Percentiles rank a stretch among this genome's conserved stretches.
Conservation (phyloP, 1,140 invertebrate species). For the Holcopasites calliopsidis region DNA sequence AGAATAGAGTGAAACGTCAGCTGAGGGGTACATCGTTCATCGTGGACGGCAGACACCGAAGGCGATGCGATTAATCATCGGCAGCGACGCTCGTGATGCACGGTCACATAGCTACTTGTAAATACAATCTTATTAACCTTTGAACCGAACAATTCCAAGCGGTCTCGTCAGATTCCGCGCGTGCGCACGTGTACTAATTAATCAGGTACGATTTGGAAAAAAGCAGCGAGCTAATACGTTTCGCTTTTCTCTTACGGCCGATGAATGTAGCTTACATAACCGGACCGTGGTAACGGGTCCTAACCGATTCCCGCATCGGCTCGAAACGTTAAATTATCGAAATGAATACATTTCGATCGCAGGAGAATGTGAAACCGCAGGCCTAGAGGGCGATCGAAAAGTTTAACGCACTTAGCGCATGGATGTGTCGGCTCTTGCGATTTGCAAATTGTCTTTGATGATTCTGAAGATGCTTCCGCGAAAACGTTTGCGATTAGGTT, state of each 20-base stretch:
- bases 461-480: too few relatives aligned
- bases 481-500: too few relatives aligned
- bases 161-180: not conserved
- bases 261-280: not conserved
- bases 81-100: not conserved
- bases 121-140: conserved; percentile 34
- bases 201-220: not conserved
- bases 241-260: not conserved
- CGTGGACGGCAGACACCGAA: conserved; percentile 6
- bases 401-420: too few relatives aligned
- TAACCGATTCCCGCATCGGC: not conserved
- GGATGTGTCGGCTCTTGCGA: too few relatives aligned
- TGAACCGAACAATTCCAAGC: conserved; percentile 17
- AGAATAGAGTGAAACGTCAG: conserved; percentile 30
- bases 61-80: conserved; percentile 15
- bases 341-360: not conserved
- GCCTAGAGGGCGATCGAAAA: too few relatives aligned
- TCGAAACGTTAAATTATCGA: not conserved
- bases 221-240: not conserved
- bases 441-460: too few relatives aligned
- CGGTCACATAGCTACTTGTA: not conserved
- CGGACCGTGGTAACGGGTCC: not conserved
- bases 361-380: not conserved
- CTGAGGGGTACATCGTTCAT: conserved; percentile 27
- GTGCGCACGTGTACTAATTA: not conserved